Base-by-base conservation (phyloP, 2,888 invertebrate genomes). In the Adela reaumurella region DNA sequence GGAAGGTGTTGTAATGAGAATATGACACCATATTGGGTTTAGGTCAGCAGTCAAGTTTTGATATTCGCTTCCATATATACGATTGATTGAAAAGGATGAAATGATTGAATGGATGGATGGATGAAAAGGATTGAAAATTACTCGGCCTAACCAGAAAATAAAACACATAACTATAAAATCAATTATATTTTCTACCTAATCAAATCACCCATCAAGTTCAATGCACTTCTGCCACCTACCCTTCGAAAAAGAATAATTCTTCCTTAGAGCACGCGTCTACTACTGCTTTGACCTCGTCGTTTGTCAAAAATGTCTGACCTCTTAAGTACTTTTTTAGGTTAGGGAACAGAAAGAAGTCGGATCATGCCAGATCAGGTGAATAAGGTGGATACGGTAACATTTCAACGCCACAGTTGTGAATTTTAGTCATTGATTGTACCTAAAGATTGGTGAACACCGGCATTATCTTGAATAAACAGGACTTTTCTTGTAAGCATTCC, bases 391-490 rank as follows among this genome's bases (percentile, higher is more conserved):
- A 17, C 11, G 19, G 43, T n/a, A 43, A n/a, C 19, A 47, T 19
- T 51, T 49, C 48, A 47, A 49, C 47, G 28, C 49, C 46, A 48
- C 45, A 46, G 14, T 49, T 43, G 43, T 46, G 52, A 19, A 50
- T 49, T 49, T 50, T 20, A 46, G 48, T 49, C 49, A 49, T 50
- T 18, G 52, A 45, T 45, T 47, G 17, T 18, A 20, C 45, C n/a
- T n/a, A n/a, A n/a, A 43, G 47, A 46, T 6, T 46, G 50, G 48
- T 49, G 52, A 46, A 50, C n/a, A 17, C 47, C 42, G 4, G 43
- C 47, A 42, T 50, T 50, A 17, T 50, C 48, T 43, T 50, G 50
- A 45, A 43, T 29, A 42, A 47, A 47, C 47, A 42, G 17, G 3
- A 47, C 47, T 43, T 42, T 47, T 20, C 24, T 42, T 10, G 19